Conservation (phyloP, 2,888 invertebrate species). For the Morinoia aosen region DNA sequence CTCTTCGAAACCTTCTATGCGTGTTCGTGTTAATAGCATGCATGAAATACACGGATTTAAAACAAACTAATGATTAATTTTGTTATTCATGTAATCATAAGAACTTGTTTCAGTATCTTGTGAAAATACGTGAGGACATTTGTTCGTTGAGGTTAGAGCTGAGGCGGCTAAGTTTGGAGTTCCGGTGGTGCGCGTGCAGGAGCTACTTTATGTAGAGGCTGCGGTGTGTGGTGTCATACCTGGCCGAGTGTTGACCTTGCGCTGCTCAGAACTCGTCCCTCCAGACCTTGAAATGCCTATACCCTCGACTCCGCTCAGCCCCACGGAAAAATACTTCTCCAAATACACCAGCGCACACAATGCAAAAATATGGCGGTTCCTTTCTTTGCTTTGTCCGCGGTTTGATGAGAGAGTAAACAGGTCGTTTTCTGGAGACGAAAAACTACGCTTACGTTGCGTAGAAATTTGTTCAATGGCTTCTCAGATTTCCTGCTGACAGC, state of each 20-base stretch:
- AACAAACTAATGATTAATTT: background rate
- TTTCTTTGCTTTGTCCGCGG: slow-evolving; percentile 45
- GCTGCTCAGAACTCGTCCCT: slow-evolving; percentile 17
- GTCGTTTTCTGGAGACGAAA: slow-evolving; percentile 45
- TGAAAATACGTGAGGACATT: background rate
- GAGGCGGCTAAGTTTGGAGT: background rate
- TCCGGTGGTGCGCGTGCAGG: background rate
- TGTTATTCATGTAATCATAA: background rate
- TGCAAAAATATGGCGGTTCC: slow-evolving; percentile 33
- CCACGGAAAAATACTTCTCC: background rate
- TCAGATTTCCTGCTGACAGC: background rate
- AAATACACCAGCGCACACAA: slow-evolving; percentile 24
- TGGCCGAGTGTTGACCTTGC: slow-evolving; percentile 50
- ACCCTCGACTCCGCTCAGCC: slow-evolving; percentile 7
- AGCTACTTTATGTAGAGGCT: background rate
- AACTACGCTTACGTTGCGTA: background rate
- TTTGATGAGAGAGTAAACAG: slow-evolving; percentile 45
- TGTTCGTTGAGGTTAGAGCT: background rate
- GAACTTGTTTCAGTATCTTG: background rate
- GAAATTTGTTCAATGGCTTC: background rate
- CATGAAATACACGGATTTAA: background rate
- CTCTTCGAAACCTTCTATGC: background rate
- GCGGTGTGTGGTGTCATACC: slow-evolving; percentile 37
- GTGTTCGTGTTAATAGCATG: background rate
- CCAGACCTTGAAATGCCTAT: slow-evolving; percentile 46